A percentile compares a stretch with the other conserved stretches of the same genome.
Conservation (phyloP, 2,113 vertebrate species). For the Neogobius melanostomus region DNA sequence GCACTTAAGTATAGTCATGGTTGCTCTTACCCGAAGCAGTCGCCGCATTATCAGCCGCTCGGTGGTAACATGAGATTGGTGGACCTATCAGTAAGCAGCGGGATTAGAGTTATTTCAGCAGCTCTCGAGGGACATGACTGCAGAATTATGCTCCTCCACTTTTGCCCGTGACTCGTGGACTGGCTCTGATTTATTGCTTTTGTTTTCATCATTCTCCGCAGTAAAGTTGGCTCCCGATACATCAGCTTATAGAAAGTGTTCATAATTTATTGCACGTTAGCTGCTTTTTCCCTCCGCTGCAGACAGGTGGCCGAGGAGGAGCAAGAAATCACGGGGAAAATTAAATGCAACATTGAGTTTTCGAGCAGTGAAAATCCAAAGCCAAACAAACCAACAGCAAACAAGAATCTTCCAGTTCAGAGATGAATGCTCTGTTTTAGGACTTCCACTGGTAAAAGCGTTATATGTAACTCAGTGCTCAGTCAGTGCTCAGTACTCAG, state of each 20-base stretch:
- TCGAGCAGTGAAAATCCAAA: background rate
- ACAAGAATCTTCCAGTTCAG: background rate
- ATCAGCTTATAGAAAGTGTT: conserved; percentile 59
- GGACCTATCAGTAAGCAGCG: conserved; percentile 27
- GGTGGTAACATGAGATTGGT: conserved; percentile 15
- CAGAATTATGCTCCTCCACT: conserved; percentile 44
- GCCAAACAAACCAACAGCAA: background rate
- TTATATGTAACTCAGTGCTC: too few relatives aligned
- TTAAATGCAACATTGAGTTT: background rate
- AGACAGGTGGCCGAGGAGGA: conserved; percentile 21
- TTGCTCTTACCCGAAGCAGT: background rate
- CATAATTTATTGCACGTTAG: conserved; percentile 58
- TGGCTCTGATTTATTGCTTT: conserved; percentile 63
- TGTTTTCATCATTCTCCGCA: conserved; percentile 68
- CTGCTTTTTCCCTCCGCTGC: conserved; percentile 19
- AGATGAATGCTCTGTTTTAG: background rate
- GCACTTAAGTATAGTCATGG: background rate
- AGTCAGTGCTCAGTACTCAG: too few relatives aligned
- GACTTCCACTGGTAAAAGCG: background rate
- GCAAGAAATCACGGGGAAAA: conserved; percentile 14
- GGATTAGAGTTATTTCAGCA: conserved; percentile 32
- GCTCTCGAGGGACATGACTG: conserved; percentile 40
- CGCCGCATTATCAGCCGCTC: background rate
- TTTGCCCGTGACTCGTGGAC: conserved; percentile 44
- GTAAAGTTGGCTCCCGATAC: conserved; percentile 51